Conservation (phyloP, 2,888 invertebrate genomes). For the Euplexia lucipara region DNA sequence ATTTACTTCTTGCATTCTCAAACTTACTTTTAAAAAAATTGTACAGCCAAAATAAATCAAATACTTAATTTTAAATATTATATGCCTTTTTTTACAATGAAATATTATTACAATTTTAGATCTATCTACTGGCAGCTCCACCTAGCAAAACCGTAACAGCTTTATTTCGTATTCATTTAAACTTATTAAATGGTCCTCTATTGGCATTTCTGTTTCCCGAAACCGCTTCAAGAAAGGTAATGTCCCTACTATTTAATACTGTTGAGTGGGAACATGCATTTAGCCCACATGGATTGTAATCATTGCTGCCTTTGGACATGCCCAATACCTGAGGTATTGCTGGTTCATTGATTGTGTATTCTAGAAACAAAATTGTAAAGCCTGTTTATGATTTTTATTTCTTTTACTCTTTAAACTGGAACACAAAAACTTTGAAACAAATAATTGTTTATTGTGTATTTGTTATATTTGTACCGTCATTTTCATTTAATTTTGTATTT, state of each 20-base stretch:
- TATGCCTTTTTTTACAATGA: not conserved
- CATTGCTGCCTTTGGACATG: slow-evolving; percentile 1
- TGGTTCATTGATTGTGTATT: not conserved
- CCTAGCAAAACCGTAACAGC: slow-evolving; percentile 95
- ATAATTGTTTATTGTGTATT: not conserved
- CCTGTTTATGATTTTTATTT: not conserved
- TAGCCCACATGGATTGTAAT: not conserved
- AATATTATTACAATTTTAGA: slow-evolving; percentile 90
- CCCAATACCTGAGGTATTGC: not conserved
- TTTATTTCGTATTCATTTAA: slow-evolving; percentile 97
- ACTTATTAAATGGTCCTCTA: slow-evolving; percentile 98
- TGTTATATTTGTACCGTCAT: not conserved
- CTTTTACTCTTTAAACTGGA: not conserved
- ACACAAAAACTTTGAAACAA: not conserved
- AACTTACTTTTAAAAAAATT: too few species aligned
- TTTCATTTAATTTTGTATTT: slow-evolving; percentile 14
- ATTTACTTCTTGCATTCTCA: not conserved
- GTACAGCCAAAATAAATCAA: not conserved
- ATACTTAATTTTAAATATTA: too few species aligned
- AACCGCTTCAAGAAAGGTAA: slow-evolving; percentile 97
- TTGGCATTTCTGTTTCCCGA: slow-evolving; percentile 98
- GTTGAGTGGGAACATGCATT: not conserved
- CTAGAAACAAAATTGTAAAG: not conserved
- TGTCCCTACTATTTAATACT: slow-evolving; percentile 45
- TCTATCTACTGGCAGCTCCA: slow-evolving; percentile 96